Base-by-base conservation (phyloP, 2,113 vertebrate genomes). In the Phocoena sinus region DNA sequence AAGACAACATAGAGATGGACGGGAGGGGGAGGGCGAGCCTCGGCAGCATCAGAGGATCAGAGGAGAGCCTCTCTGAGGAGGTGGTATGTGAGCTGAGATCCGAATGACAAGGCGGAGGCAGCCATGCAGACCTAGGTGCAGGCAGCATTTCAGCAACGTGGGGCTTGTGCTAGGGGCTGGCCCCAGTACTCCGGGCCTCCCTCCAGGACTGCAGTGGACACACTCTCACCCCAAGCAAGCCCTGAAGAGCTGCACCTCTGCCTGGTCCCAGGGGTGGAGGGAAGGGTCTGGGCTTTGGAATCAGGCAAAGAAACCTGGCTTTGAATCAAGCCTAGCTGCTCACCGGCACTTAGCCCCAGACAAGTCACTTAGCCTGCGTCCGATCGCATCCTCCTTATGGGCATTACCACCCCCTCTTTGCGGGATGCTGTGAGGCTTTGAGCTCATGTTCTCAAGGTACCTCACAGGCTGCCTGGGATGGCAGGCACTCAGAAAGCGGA, bases 101-200 rank as follows among this genome's bases (percentile, higher is more conserved):
- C 7, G 0, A 8, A 50, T 10, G 36, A 17, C n/a, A 25, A 80
- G 73, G n/a, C 36, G 15, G 65, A 58, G 73, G 84, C 38, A 58
- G 38, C 50, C 28, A 1, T 7, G 44, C 38, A 47, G 67, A 58
- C 31, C 31, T 25, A 9, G 58, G 80, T 0, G 23, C 7, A 0
- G 1, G 33, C 11, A 0, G 33, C 50, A 12, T 21, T 33, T 23
- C 74, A 36, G 18, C 60, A 17, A 56, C 3, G 0, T 2, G 18
- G 44, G 50, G 28, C 60, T 65, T 1, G 0, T 31, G 60, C 74
- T 89, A 44, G 0, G 20, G 36, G 20, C 25, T 1, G 0, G 7
- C 4, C 50, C 50, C 67, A 7, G 65, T 3, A 3, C 50, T 63
- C 60, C 7, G 56, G 60, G 67, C 65, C 0, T 3, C 36, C 44